Conservation (phyloP, 2,888 invertebrate species). For the Drosophila pseudotalamancana region DNA sequence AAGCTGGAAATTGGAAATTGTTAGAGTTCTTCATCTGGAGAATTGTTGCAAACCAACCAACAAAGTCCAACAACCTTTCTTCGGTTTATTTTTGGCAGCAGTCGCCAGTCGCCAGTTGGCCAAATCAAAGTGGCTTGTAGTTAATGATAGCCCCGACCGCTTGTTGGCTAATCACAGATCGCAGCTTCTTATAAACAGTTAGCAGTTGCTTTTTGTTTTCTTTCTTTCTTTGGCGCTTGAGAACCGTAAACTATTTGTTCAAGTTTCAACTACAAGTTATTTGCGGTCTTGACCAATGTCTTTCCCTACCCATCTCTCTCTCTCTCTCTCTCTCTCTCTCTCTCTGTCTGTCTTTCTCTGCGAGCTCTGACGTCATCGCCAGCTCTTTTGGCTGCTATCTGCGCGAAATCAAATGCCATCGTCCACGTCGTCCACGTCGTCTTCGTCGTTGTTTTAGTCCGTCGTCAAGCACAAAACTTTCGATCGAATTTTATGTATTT, state of each 20-base stretch:
- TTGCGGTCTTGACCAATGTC: conserved; percentile 16
- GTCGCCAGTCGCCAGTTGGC: conserved; percentile 22
- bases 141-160: conserved; percentile 66
- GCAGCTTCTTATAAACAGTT: conserved; percentile 69
- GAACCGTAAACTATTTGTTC: conserved; percentile 79
- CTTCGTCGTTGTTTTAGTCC: conserved; percentile 15
- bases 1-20: too few species aligned
- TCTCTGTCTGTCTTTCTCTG: conserved; percentile 19
- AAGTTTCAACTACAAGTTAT: conserved; percentile 70
- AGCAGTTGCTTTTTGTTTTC: conserved; percentile 41
- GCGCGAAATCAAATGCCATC: conserved; percentile 78
- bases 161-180: conserved; percentile 78
- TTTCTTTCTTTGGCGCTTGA: conserved; percentile 31
- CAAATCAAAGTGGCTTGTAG: conserved; percentile 60
- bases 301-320: background rate
- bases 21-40: too few species aligned
- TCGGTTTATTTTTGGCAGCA: conserved; percentile 48
- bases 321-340: background rate
- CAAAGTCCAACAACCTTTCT: background rate
- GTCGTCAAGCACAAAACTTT: conserved; percentile 77
- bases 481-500: conserved; percentile 80
- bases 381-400: conserved; percentile 54
- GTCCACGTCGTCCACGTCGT: conserved; percentile 44
- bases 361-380: conserved; percentile 60
- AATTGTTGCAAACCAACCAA: background rate